Evolutionary conservation across 2,888 invertebrate genomes (phyloP).

Genomic region (Catocala nupta): DNA sequence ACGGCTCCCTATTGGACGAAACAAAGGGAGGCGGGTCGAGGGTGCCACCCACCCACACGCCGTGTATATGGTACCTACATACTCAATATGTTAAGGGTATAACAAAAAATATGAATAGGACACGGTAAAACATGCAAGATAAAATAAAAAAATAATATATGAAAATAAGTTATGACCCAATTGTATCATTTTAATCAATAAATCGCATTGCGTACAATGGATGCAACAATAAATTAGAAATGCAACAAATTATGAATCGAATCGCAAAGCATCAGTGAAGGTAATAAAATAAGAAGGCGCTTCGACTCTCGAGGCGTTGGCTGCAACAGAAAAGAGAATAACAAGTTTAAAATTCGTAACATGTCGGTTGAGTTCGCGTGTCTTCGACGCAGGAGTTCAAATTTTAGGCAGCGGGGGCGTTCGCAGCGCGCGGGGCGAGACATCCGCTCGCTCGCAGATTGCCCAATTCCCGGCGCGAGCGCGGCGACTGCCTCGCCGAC

Average conservation of each 20-base stretch:
- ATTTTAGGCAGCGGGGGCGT: constrained; percentile 62
- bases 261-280: constrained; percentile 44
- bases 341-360: constrained; percentile 61
- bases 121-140: constrained; percentile 14
- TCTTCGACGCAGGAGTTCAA: constrained; percentile 68
- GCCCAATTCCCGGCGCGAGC: constrained; percentile 78
- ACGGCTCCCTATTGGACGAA: constrained; percentile 63
- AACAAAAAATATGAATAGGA: constrained; percentile 9
- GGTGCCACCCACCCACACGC: constrained; percentile 53
- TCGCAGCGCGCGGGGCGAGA: constrained; percentile 53
- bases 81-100: constrained; percentile 1
- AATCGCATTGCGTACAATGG: constrained; percentile 43
- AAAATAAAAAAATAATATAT: constrained; percentile 3
- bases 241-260: constrained; percentile 52
- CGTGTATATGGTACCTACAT: constrained; percentile 1
- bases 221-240: constrained; percentile 21
- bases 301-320: constrained; percentile 15
- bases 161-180: constrained; percentile 9
- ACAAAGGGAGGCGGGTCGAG: constrained; percentile 62
- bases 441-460: constrained; percentile 77
- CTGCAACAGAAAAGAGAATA: constrained; percentile 70
- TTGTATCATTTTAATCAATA: constrained; percentile 18
- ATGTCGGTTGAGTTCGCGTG: constrained; percentile 65
- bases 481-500: constrained; percentile 57
- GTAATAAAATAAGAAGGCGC: constrained; percentile 33